These are phyloP conservation scores for Melanaphis sacchari DNA, from an alignment of 1,140 invertebrate species.

Conservation along the genomic window DNA sequence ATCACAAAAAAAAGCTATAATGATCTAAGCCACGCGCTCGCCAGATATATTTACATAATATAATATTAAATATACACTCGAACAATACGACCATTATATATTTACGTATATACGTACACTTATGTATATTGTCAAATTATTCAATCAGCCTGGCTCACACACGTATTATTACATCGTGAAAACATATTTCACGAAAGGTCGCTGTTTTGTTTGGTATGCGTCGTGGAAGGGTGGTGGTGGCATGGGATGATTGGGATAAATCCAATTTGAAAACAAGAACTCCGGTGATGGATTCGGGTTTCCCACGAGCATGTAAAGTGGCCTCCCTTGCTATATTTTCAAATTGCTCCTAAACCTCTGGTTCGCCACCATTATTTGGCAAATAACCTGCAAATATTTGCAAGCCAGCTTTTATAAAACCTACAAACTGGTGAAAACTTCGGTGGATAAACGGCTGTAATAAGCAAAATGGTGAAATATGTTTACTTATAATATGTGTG, in stretches of 20 bases:
- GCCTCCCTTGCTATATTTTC: no score
- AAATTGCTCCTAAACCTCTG: not conserved
- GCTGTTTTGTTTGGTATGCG: not conserved
- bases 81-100: not conserved
- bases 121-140: not conserved
- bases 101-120: not conserved
- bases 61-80: not conserved
- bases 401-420: not conserved
- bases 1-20: not conserved
- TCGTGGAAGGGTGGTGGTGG: not conserved
- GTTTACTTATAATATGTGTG: not conserved
- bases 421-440: not conserved
- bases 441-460: not conserved
- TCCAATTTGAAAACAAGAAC: constrained; percentile 7
- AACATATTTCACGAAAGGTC: not conserved
- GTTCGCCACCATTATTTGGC: no score
- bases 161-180: not conserved
- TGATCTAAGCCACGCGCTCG: not conserved
- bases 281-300: not conserved
- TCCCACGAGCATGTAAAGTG: not conserved
- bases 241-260: not conserved
- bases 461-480: not conserved
- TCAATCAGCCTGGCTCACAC: not conserved
- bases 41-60: constrained; percentile 6
- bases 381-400: constrained; percentile 9